Evolutionary conservation across 2,888 invertebrate species (phyloP), one percentile per base, ranked within the genome.

Genomic region (Tinea trinotella): DNA sequence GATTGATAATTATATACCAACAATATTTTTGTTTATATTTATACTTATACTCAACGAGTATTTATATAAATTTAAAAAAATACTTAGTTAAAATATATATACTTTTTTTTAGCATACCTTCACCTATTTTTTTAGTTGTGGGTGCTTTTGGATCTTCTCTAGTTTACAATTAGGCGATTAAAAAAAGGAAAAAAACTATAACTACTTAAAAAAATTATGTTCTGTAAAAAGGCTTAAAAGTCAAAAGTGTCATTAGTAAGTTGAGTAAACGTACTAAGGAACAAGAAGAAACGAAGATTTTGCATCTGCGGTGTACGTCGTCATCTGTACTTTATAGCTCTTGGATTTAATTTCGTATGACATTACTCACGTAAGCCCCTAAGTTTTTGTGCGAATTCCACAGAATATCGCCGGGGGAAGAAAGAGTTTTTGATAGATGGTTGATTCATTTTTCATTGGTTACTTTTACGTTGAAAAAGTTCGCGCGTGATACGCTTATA

Each of bases 241-340:
- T 24, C 50, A 50, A 50, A 50, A 50, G 24, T 24, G 50, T 50
- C 50, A 50, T 50, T 50, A 50, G 24, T 22, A 50, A 50, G 24
- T 50, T 50, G 22, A 50, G 50, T 18, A 48, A 48, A 19, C 19
- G 48, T 12, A 9, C 48, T 7, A 12, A 40, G 7, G 46, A 44
- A 44, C 4, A 50, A 19, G 48, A 48, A 48, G 24, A 22, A 24
- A 24, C 24, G n/a, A 22, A 50, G 50, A 18, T 13, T 50, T 50
- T 50, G 50, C 50, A 50, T 50, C 50, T 50, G 50, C 50, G 50
- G 50, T 50, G 50, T 20, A 63, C 59, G 66, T 62, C 80, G 79
- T 75, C 82, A 81, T 80, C 76, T 83, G 82, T 72, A 70, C 74
- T 77, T 82, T 81, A 83, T 81, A 67, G 80, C 77, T 50, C 35